Base-by-base conservation (phyloP, 2,797 vertebrate genomes). In the Moxostoma hubbsi region DNA sequence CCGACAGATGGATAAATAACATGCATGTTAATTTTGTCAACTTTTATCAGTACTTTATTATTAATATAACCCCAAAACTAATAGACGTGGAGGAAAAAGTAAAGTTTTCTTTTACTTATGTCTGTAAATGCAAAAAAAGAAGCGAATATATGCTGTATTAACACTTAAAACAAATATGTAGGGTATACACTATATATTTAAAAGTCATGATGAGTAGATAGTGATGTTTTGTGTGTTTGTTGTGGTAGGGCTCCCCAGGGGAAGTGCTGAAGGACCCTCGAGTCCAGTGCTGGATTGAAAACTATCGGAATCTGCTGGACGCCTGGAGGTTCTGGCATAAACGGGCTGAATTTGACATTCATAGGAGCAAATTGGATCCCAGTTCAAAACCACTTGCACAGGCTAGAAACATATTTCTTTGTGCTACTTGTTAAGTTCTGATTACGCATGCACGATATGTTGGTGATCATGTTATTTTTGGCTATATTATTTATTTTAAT, bases 291-390 rank as follows among this genome's bases (percentile, higher is more conserved):
- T 99, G 98, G 98, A 98, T 99, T 2, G 98, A 99, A 87, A 99
- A 96, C 94, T 99, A 99, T 59, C 95, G 98, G 76, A 98, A 98
- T 90, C 93, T 99, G 72, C 92, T 99, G 89, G 98, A 99, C 45
- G 97, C 98, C 0, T 99, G 98, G 98, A 94, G 97, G 57, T 98
- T 99, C 92, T 99, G 98, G 98, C 97, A 99, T 89, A 99, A 98
- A 89, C 94, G 98, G 81, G 98, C 98, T 0, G 98, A 99, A 91
- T 99, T 99, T 88, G 98, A 99, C 92, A 99, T 99, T 88, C 97
- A 98, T 5, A 92, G 98, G 84, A 98, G 98, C 84, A 99, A 99
- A 74, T 89, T 98, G 89, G 98, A 99, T 91, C 96, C 98, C 75
- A 97, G 96, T 89, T 99, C 98, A 49, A 99, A 99, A 84, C 98